Conservation (phyloP, 2,888 invertebrate species). For the Aethes cnicana region DNA sequence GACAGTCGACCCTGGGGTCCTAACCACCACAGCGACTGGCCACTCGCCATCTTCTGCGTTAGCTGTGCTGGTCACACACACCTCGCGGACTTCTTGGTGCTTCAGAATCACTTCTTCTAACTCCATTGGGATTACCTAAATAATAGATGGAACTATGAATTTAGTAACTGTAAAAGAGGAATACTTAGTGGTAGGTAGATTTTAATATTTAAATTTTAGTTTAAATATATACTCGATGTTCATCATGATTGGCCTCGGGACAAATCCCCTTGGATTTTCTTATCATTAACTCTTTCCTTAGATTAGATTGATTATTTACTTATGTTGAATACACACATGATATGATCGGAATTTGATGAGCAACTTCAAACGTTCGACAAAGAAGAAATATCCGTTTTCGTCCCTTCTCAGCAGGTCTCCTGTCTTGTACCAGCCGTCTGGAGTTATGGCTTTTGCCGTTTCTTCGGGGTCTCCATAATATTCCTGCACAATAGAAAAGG, state of each 20-base stretch:
- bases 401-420: conserved; percentile 34
- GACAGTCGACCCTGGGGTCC: conserved; percentile 22
- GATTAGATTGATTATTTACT: no score
- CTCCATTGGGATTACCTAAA: conserved; percentile 34
- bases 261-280: no score
- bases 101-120: conserved; percentile 34
- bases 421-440: conserved; percentile 33
- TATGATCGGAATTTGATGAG: conserved; percentile 29
- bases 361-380: conserved; percentile 30
- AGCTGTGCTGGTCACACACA: conserved; percentile 33
- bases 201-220: no score
- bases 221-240: no score
- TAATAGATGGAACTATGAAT: neutral
- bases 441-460: conserved; percentile 22
- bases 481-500: conserved; percentile 6
- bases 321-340: conserved; percentile 32
- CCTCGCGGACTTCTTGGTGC: conserved; percentile 31
- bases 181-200: no score
- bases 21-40: conserved; percentile 36
- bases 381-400: conserved; percentile 27
- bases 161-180: neutral
- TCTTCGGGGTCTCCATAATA: conserved; percentile 29
- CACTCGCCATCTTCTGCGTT: conserved; percentile 30
- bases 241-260: no score
- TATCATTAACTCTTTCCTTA: no score